Base-by-base conservation (phyloP, 2,797 vertebrate species). In the Manis javanica region DNA sequence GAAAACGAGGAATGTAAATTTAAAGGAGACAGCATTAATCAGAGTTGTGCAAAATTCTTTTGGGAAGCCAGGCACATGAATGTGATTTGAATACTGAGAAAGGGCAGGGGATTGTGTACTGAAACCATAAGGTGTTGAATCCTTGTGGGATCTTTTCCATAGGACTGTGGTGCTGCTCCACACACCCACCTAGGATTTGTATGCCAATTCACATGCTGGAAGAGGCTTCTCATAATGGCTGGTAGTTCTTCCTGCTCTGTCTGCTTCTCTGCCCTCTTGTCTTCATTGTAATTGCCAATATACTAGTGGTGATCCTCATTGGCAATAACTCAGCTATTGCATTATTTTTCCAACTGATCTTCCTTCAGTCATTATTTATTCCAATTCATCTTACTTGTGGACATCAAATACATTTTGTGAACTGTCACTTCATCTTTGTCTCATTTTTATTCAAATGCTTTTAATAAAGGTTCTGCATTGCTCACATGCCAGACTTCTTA, bases 391-490 rank as follows among this genome's bases (percentile, higher is more conserved):
- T 66, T 90, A 75, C n/a, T 12, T 51, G 4, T 72, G 75, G 24
- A 23, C 49, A 42, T 57, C 34, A 90, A 53, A 63, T 91, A 16
- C 7, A 31, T 66, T 87, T 72, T 89, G 59, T 82, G 46, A 91
- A 88, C 59, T 42, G 63, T 69, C 68, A 26, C 21, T 59, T 68
- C 42, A 6, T 92, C 24, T 42, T 64, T 34, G 3, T 46, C 53
- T 85, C 34, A 51, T 78, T 84, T 96, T 71, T 31, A 75, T 82
- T 94, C 55, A 79, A 1, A 15, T 57, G 9, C 39, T 96, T 94
- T 82, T 51, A 46, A 59, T 78, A 77, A 93, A 77, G 72, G 24
- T 21, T 85, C 1, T n/a, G 0, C 49, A 42, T 72, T 84, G 31
- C 23, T 49, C 12, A 13, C 31, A 37, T 82, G 31, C 23, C 81